phyloP scores from a whole-genome alignment of 2,888 invertebrate genomes.

The Ceratothoa steindachneri region DNA sequence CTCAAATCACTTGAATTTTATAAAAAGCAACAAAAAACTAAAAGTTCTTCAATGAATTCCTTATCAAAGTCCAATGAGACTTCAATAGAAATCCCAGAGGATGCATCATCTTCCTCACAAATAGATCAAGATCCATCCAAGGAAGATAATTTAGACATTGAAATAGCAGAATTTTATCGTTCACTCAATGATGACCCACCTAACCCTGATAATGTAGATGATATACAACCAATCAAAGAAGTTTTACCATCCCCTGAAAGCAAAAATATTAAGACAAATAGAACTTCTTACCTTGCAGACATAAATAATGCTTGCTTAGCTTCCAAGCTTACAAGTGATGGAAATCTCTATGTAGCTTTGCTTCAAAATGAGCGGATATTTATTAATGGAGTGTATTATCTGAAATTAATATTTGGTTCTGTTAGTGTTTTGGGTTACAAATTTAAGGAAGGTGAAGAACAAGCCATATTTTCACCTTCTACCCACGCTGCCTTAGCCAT shows the following conservation, averaged over 20 bases:
- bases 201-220: neutral
- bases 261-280: neutral
- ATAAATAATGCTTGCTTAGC: neutral
- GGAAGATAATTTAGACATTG: too few relatives aligned
- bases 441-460: neutral
- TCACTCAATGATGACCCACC: neutral
- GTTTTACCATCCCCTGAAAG: neutral
- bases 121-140: too few relatives aligned
- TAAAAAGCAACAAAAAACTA: too few relatives aligned
- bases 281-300: neutral
- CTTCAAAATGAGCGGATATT: neutral
- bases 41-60: too few relatives aligned
- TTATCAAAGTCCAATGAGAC: too few relatives aligned
- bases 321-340: neutral
- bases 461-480: neutral
- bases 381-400: neutral
- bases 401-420: neutral
- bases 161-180: neutral
- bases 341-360: neutral
- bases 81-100: too few relatives aligned
- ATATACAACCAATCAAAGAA: neutral
- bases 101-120: too few relatives aligned
- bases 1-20: too few relatives aligned
- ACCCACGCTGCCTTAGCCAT: neutral
- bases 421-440: constrained; percentile 10